phyloP scores from a whole-genome alignment of 2,888 invertebrate genomes.

The Synanthedon myopaeformis region DNA sequence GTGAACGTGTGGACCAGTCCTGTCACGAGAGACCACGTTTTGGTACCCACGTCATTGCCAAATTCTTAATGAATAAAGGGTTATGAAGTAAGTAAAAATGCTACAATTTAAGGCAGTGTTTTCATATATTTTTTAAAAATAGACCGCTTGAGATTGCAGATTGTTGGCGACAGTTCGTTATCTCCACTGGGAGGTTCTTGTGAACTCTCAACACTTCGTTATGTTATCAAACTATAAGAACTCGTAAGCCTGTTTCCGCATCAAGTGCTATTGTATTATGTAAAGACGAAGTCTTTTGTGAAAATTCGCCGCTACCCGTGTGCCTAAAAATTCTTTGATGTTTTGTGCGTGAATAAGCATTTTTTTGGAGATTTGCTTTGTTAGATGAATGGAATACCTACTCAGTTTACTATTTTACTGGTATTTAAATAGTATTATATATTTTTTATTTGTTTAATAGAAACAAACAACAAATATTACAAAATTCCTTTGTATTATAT shows the following conservation, averaged over 20 bases:
- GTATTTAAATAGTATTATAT: not conserved
- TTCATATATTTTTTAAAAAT: not conserved
- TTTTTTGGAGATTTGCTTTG: constrained; percentile 6
- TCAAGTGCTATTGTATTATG: constrained; percentile 5
- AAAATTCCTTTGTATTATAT: no score
- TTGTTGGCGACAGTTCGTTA: constrained; percentile 2
- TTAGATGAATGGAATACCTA: not conserved
- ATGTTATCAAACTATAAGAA: not conserved
- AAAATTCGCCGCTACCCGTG: not conserved
- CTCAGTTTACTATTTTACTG: not conserved
- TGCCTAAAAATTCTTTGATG: constrained; percentile 7
- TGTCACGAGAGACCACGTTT: no score
- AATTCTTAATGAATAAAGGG: no score
- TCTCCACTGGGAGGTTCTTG: constrained; percentile 6
- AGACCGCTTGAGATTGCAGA: not conserved
- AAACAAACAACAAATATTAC: no score
- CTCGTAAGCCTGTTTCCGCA: constrained; percentile 4
- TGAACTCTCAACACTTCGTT: constrained; percentile 4
- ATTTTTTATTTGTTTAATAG: not conserved
- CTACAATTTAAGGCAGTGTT: not conserved
- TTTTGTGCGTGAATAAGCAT: constrained; percentile 6
- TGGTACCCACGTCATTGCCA: no score
- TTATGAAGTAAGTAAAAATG: no score
- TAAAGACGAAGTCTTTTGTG: constrained; percentile 6
- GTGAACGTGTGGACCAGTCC: no score